These are phyloP conservation scores for Petrocephalus microphthalmus DNA, from an alignment of 2,113 vertebrate species.

Conservation along the genomic window DNA sequence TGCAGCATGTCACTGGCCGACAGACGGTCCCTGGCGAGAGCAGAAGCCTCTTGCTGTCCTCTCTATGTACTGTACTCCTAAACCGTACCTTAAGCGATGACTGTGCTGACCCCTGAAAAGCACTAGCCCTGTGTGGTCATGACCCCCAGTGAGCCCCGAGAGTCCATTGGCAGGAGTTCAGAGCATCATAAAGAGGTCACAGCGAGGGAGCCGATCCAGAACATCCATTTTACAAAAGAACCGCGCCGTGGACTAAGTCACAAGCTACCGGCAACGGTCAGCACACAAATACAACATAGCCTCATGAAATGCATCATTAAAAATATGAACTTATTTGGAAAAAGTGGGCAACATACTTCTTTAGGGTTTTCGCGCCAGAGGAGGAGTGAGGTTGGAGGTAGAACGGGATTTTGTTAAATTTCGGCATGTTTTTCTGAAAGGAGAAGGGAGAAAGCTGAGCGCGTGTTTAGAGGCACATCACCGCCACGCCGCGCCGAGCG, in stretches of 20 bases:
- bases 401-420: conserved; percentile 85
- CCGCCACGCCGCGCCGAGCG: background rate
- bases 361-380: conserved; percentile 77
- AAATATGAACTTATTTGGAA: background rate
- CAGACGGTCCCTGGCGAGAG: conserved; percentile 80
- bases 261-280: background rate
- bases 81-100: background rate
- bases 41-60: background rate
- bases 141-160: background rate
- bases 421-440: conserved; percentile 80
- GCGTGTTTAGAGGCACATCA: background rate
- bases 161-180: background rate
- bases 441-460: conserved; percentile 38
- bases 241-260: background rate
- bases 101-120: background rate
- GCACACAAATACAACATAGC: background rate
- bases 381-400: conserved; percentile 83
- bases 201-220: background rate
- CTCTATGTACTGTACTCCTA: background rate
- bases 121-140: background rate
- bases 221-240: background rate
- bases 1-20: conserved; percentile 99
- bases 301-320: background rate
- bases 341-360: conserved; percentile 62
- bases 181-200: background rate